phyloP scores from a whole-genome alignment of 2,797 vertebrate species.

The Gymnothorax javanicus region DNA sequence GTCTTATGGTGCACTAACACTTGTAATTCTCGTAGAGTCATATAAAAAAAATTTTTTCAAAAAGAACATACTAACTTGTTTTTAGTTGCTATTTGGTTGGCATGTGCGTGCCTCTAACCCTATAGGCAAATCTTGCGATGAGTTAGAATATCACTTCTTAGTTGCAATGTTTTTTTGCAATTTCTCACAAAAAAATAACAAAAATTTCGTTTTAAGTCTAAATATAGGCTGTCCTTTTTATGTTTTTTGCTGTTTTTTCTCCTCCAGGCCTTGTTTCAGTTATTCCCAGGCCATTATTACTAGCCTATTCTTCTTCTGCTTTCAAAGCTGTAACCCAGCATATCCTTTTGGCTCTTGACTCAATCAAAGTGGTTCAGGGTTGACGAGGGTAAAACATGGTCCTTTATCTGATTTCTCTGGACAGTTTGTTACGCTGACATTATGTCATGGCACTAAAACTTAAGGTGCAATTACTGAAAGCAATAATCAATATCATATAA shows the following conservation, averaged over 20 bases:
- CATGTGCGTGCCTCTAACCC: too few relatives aligned
- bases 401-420: constrained; percentile 9
- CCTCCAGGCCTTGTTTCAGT: not conserved
- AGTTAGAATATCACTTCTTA: too few relatives aligned
- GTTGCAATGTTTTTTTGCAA: too few relatives aligned
- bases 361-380: not conserved
- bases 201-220: too few relatives aligned
- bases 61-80: too few relatives aligned
- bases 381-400: not conserved
- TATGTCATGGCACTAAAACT: not conserved
- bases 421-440: constrained; percentile 1
- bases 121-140: too few relatives aligned
- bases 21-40: too few relatives aligned
- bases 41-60: too few relatives aligned
- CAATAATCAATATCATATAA: constrained; percentile 16
- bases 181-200: too few relatives aligned
- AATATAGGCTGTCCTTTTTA: not conserved
- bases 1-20: too few relatives aligned
- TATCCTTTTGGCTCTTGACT: not conserved
- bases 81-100: too few relatives aligned
- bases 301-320: not conserved
- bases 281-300: not conserved
- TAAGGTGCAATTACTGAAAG: constrained; percentile 7
- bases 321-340: not conserved
- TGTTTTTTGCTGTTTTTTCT: not conserved